phyloP scores from a whole-genome alignment of 2,797 vertebrate species.

The Myotis daubentonii region DNA sequence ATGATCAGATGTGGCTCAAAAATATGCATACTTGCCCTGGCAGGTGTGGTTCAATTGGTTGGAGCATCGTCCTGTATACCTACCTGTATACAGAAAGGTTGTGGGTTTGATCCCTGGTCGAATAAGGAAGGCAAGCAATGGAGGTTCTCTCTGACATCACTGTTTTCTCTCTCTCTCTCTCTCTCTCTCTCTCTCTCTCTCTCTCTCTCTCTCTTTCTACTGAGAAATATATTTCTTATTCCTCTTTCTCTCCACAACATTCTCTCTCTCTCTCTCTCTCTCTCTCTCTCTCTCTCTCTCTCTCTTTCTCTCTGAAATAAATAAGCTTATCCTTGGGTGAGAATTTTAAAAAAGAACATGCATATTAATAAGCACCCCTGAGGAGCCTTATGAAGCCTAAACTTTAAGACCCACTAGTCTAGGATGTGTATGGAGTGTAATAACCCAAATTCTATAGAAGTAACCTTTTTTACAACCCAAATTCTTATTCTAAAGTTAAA shows the following conservation, averaged over 20 bases:
- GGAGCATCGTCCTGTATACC: not conserved
- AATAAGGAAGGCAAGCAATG: not conserved
- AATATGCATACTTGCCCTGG: not conserved
- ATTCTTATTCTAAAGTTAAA: conserved; percentile 47
- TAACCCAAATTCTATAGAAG: conserved; percentile 21
- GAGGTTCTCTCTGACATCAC: not conserved
- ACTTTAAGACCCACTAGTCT: conserved; percentile 42
- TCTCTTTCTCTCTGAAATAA: not conserved
- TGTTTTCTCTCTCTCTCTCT: not conserved
- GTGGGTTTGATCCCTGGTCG: not conserved
- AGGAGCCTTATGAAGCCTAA: not conserved
- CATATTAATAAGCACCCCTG: not conserved
- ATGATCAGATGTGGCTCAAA: not conserved
- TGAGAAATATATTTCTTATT: too few relatives aligned
- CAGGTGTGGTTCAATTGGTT: not conserved
- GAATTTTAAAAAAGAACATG: not conserved
- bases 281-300: too few relatives aligned
- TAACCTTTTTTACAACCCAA: not conserved
- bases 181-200: too few relatives aligned
- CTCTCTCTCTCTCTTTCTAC: too few relatives aligned
- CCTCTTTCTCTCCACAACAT: too few relatives aligned
- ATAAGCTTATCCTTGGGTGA: not conserved
- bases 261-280: too few relatives aligned
- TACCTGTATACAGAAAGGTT: not conserved
- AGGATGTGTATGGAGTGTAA: not conserved